Percentiles rank a stretch among this genome's conserved stretches.
Conservation (phyloP, 2,113 vertebrate genomes). For the Stigmatopora argus region DNA sequence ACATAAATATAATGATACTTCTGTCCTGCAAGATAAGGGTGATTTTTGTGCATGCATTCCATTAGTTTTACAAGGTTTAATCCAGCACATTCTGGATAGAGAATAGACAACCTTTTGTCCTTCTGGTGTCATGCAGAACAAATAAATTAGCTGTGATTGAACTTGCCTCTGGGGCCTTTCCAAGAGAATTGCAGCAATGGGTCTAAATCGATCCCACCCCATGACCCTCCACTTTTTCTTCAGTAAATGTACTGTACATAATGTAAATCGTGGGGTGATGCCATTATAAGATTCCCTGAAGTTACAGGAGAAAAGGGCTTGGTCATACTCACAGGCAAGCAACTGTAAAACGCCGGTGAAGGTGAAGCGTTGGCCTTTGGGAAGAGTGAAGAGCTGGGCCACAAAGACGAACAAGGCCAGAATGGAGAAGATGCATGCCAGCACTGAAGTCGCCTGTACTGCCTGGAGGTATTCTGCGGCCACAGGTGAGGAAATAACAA, state of each 20-base stretch:
- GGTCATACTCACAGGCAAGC: conserved; percentile 75
- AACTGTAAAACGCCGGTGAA: conserved; percentile 84
- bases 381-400: conserved; percentile 89
- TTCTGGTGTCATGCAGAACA: conserved; percentile 4
- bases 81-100: neutral
- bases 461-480: conserved; percentile 77
- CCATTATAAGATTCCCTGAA: conserved; percentile 12
- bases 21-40: neutral
- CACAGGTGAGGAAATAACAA: conserved; percentile 7
- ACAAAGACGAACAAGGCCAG: conserved; percentile 82
- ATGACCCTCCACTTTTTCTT: neutral
- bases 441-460: conserved; percentile 84
- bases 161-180: neutral
- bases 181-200: neutral
- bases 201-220: neutral
- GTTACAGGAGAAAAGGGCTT: conserved; percentile 15
- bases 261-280: neutral
- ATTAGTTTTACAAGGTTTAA: neutral
- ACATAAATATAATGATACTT: neutral
- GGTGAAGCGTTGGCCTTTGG: conserved; percentile 91
- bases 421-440: conserved; percentile 87
- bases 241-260: neutral
- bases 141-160: neutral
- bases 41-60: neutral
- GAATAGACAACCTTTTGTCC: neutral